phyloP scores from a whole-genome alignment of 2,113 vertebrate species.

The Thunnus thynnus region DNA sequence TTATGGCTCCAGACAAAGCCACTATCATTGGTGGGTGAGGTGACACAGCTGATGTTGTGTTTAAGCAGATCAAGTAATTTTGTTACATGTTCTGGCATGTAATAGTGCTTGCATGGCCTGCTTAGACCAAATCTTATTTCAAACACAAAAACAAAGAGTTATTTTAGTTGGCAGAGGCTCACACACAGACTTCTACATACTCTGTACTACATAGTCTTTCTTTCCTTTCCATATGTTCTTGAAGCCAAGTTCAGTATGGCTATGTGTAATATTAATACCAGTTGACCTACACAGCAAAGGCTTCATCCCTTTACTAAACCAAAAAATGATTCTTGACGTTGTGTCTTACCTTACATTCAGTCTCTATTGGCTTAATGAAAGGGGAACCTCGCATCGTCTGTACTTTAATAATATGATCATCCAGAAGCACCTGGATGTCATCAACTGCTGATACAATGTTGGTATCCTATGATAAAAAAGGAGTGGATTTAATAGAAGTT shows the following conservation, averaged over 20 bases:
- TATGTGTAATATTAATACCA: background rate
- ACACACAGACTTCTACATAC: background rate
- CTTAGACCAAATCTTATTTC: background rate
- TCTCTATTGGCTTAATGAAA: constrained; percentile 92
- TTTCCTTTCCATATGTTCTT: background rate
- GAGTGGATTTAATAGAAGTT: background rate
- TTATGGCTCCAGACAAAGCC: constrained; percentile 1
- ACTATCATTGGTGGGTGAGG: background rate
- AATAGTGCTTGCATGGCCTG: background rate
- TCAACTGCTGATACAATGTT: constrained; percentile 90
- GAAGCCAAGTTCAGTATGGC: background rate
- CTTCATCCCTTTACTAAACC: background rate
- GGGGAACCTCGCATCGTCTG: constrained; percentile 94
- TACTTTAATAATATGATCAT: constrained; percentile 93
- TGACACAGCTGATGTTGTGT: background rate
- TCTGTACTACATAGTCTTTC: too few species aligned
- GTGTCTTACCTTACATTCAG: constrained; percentile 89
- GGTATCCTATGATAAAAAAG: constrained; percentile 81
- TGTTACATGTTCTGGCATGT: constrained; percentile 22
- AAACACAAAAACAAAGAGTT: background rate
- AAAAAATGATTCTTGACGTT: background rate
- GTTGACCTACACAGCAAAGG: background rate
- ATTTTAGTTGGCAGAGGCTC: background rate
- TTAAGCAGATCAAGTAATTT: constrained; percentile 9
- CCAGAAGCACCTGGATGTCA: constrained; percentile 92